Base-by-base conservation (phyloP, 2,797 vertebrate genomes). In the Cynopterus sphinx region DNA sequence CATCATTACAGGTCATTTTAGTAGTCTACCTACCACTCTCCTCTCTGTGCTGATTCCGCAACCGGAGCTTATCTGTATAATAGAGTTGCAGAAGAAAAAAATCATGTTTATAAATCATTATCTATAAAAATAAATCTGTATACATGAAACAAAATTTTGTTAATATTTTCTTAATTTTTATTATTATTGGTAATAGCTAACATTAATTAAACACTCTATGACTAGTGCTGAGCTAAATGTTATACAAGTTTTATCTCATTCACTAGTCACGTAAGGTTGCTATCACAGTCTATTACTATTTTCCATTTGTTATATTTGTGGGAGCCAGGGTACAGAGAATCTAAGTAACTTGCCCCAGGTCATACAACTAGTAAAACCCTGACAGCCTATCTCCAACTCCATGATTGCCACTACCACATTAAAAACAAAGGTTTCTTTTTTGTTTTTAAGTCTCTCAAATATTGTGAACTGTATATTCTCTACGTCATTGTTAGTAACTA, bases 401-500 rank as follows among this genome's bases (percentile, higher is more conserved):
- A 26, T 24, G 11, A 84, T 12, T 33, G 5, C 31, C 17, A 36
- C 28, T 28, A 7, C 49, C 21, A 31, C 5, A 10, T 2, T 86
- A 8, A 43, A 49, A 79, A 51, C 31, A 89, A 78, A 87, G 33
- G 0, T 71, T 49, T 33, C 3, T 33, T 33, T 33, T 49, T 49
- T 73, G 51, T 84, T 85, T 86, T 57, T 26, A 36, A 43, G 26
- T 73, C 8, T 79, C 31, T 86, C 53, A 63, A 79, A 86, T 71
- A 61, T 26, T 67, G 36, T 59, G 33, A 83, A 63, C 36, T 36
- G 13, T 24, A 41, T 1, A 39, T 6, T 78, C 5, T 90, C 10
- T 91, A 97, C 85, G 90, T 82, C 93, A 96, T 86, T 83, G 16
- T 90, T 97, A 85, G 79, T 94, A 92, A 96, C 51, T 94, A 92